A percentile compares a stretch with the other conserved stretches of the same genome.
These are phyloP conservation scores for Drosophila ustulata DNA, from an alignment of 2,888 invertebrate genomes.

Conservation along the genomic window DNA sequence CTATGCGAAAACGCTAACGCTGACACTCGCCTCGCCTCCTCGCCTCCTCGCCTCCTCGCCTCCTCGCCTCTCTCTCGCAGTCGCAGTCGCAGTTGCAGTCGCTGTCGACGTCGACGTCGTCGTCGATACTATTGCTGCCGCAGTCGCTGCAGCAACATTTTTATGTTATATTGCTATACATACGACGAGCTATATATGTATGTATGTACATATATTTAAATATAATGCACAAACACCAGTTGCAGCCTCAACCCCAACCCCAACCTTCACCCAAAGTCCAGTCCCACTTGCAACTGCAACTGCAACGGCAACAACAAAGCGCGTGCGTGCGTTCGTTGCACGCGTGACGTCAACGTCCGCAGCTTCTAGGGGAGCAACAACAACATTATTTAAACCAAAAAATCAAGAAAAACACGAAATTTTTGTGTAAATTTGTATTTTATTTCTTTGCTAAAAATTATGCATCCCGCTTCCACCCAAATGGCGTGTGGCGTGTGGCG, in stretches of 20 bases:
- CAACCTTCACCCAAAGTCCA: constrained; percentile 6
- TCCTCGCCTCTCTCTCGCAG: constrained; percentile 15
- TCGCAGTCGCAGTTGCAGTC: constrained; percentile 13
- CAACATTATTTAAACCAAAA: constrained; percentile 26
- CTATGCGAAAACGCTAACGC: constrained; percentile 61
- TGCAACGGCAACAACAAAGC: constrained; percentile 19
- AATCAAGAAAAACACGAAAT: constrained; percentile 32
- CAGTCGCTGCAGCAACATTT: constrained; percentile 20
- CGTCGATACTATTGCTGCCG: not conserved
- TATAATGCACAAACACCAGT: constrained; percentile 79
- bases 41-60: constrained; percentile 11
- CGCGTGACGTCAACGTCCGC: constrained; percentile 42
- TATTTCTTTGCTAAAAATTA: constrained; percentile 46
- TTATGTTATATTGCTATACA: constrained; percentile 48
- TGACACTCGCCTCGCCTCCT: constrained; percentile 15
- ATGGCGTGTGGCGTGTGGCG: not conserved
- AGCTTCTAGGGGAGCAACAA: constrained; percentile 12
- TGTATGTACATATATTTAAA: no score
- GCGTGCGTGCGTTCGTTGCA: constrained; percentile 45
- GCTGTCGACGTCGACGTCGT: constrained; percentile 6
- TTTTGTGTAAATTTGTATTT: constrained; percentile 42
- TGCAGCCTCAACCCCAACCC: constrained; percentile 56
- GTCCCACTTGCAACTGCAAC: constrained; percentile 21
- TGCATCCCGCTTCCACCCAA: not conserved
- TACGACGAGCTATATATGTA: not conserved